Conservation (phyloP, 1,140 invertebrate genomes). For the Tribolium madens region DNA sequence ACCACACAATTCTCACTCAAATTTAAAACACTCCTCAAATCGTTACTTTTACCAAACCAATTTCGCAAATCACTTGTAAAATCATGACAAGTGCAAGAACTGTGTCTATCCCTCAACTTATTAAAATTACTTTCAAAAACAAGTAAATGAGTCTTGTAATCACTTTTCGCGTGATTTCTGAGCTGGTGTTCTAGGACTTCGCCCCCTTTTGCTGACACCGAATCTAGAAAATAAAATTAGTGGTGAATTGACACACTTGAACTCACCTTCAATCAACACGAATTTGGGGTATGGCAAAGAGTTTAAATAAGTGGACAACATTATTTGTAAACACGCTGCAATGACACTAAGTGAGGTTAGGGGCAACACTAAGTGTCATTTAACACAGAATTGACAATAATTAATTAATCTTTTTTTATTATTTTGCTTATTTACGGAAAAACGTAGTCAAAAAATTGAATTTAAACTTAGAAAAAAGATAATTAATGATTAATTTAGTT, state of each 20-base stretch:
- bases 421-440: no score
- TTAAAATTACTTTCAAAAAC: slow-evolving; percentile 59
- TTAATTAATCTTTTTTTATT: no score
- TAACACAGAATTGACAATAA: no score
- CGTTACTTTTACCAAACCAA: slow-evolving; percentile 40
- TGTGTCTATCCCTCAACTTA: slow-evolving; percentile 36
- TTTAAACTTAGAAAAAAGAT: no score
- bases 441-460: no score
- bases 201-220: slow-evolving; percentile 54
- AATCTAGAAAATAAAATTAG: slow-evolving; percentile 54
- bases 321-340: slow-evolving; percentile 49
- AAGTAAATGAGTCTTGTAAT: slow-evolving; percentile 57
- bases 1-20: slow-evolving; percentile 52
- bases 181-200: slow-evolving; percentile 56
- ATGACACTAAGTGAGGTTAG: slow-evolving; percentile 8
- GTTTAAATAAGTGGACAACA: slow-evolving; percentile 61
- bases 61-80: slow-evolving; percentile 50
- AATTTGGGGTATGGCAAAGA: slow-evolving; percentile 58
- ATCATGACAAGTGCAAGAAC: slow-evolving; percentile 49
- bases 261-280: slow-evolving; percentile 60
- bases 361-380: no score
- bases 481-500: no score
- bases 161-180: slow-evolving; percentile 48
- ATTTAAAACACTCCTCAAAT: slow-evolving; percentile 34
- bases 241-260: neutral